Evolutionary conservation across 2,113 vertebrate genomes (phyloP), one percentile per base, ranked within the genome.

Genomic region (Tinamus guttatus): DNA sequence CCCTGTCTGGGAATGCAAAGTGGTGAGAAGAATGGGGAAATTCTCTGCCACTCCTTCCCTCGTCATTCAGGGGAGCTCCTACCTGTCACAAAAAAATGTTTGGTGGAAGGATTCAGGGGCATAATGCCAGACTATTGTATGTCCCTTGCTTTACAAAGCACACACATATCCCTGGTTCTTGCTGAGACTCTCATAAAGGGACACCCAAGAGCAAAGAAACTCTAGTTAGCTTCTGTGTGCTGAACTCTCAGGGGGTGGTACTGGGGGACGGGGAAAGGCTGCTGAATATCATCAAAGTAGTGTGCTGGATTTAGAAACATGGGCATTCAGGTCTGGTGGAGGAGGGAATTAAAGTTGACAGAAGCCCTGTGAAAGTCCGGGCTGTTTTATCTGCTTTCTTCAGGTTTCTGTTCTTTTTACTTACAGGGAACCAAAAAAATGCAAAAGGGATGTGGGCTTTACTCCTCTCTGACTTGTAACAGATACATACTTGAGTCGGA

Each of bases 231-330:
- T 83, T 65, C 80, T 62, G 24, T 64, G 20, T 41, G 19, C 49
- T 85, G 76, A 68, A 21, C 19, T 58, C 62, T 89, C 0, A 0
- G n/a, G 18, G 13, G 19, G 38, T 19, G 49, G 8, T 56, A 77
- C 11, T 34, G 54, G 20, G 22, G 3, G 30, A n/a, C 2, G 5
- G 18, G 19, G 17, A 70, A 92, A 54, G 16, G 9, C 49, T 30
- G 12, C 8, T 28, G 22, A 0, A 0, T 69, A 45, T 59, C 2
- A 2, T 10, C 4, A 51, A 64, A 78, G 19, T 25, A 81, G 18
- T n/a, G n/a, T 13, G 14, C 24, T 56, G 20, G 28, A 25, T 68
- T 78, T 63, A 86, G 71, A 89, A 76, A 73, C 25, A 36, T 1
- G 16, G 20, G 11, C 38, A 38, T 69, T 81, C 32, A 36, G 41